phyloP scores from a whole-genome alignment of 2,888 invertebrate species.

The Hydrotaea diabolus region DNA sequence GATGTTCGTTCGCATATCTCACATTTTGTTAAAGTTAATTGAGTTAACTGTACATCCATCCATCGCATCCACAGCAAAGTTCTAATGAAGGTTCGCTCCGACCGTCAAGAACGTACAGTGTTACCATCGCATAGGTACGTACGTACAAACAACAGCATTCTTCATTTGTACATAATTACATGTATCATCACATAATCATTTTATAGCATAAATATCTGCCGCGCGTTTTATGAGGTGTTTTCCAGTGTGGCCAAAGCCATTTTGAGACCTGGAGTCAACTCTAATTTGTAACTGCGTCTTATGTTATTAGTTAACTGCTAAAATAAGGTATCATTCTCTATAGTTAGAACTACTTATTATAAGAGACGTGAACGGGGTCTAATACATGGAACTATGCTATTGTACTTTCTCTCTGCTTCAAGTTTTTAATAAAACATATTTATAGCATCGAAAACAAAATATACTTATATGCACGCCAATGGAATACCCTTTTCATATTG shows the following conservation, averaged over 20 bases:
- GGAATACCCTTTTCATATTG: too few species aligned
- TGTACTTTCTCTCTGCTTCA: too few species aligned
- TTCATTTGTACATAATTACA: not conserved
- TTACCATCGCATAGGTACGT: too few species aligned
- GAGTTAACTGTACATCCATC: slow-evolving; percentile 76
- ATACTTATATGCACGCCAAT: too few species aligned
- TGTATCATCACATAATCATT: not conserved
- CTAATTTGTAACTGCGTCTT: not conserved
- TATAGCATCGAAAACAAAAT: too few species aligned
- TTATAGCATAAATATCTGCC: not conserved
- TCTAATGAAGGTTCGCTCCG: too few species aligned
- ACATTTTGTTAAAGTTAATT: slow-evolving; percentile 76
- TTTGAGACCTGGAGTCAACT: not conserved
- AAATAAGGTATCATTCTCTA: not conserved
- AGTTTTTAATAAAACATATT: too few species aligned
- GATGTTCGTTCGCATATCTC: slow-evolving; percentile 72
- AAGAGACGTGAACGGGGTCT: not conserved
- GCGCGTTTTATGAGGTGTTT: not conserved
- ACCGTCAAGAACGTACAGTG: too few species aligned
- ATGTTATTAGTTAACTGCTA: not conserved
- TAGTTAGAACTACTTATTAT: not conserved
- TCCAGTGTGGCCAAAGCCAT: not conserved
- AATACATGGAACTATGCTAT: too few species aligned
- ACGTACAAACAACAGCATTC: not conserved
- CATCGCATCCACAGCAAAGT: not conserved